A percentile compares a stretch with the other conserved stretches of the same genome.
phyloP scores from a whole-genome alignment of 2,888 invertebrate species.

The Dryobota labecula region DNA sequence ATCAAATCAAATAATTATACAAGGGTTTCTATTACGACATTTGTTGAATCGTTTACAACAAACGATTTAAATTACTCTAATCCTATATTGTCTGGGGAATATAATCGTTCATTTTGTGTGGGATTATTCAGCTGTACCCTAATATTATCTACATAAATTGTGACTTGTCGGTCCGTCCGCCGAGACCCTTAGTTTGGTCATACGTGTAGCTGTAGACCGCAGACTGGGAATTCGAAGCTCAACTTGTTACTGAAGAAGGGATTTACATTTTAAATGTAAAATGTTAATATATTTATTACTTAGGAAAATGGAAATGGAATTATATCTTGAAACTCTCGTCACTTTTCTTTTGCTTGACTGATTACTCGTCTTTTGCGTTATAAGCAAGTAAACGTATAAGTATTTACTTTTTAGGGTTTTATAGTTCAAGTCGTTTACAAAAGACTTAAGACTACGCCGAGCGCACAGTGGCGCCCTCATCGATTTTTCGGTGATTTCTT shows the following conservation, averaged over 20 bases:
- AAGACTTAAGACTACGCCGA: too few relatives aligned
- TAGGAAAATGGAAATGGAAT: not conserved
- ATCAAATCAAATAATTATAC: slow-evolving; percentile 36
- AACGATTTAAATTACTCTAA: slow-evolving; percentile 53
- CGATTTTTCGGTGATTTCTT: too few relatives aligned
- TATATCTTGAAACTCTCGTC: not conserved
- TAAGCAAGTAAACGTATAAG: not conserved
- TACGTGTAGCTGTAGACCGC: slow-evolving; percentile 50
- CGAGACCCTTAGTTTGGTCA: slow-evolving; percentile 58
- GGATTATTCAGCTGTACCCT: slow-evolving; percentile 64
- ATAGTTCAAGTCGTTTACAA: too few relatives aligned
- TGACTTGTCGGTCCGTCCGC: slow-evolving; percentile 57
- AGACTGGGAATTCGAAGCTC: slow-evolving; percentile 54
- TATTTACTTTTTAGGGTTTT: not conserved
- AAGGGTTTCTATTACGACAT: slow-evolving; percentile 45
- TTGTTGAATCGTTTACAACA: slow-evolving; percentile 52
- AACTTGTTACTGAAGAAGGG: slow-evolving; percentile 46
- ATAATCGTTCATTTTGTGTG: slow-evolving; percentile 57
- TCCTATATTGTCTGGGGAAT: slow-evolving; percentile 54
- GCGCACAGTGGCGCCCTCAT: too few relatives aligned
- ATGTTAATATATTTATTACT: slow-evolving; percentile 19
- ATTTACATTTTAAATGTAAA: slow-evolving; percentile 34
- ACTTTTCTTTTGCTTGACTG: not conserved
- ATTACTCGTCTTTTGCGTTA: not conserved
- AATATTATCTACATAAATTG: slow-evolving; percentile 67